Percentiles rank a stretch among this genome's conserved stretches.
Evolutionary conservation across 2,113 vertebrate species (phyloP).

Genomic region (Varanus komodoensis): DNA sequence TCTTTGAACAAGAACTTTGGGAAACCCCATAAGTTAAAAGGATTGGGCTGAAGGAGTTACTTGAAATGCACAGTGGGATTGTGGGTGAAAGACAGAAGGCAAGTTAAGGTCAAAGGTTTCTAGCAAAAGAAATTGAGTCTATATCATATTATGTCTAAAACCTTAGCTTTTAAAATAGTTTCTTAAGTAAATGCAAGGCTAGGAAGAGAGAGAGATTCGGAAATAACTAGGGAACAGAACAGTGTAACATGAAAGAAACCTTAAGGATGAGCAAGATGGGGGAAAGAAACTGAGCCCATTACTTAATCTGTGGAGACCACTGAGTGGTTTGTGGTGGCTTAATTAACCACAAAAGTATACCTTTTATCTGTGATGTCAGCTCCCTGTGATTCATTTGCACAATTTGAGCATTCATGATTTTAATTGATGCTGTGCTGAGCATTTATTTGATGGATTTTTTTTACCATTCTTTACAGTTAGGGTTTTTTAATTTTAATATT

Average conservation of each 20-base stretch:
- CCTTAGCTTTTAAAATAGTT: constrained; percentile 4
- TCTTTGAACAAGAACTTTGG: accelerated
- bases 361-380: background rate
- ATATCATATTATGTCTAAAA: background rate
- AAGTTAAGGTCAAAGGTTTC: background rate
- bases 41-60: background rate
- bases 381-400: constrained; percentile 44
- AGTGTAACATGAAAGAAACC: background rate
- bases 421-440: background rate
- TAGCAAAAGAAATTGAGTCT: background rate
- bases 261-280: background rate
- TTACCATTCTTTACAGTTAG: too few species aligned
- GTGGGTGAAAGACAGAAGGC: background rate
- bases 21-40: background rate
- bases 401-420: constrained; percentile 17
- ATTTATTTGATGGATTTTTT: too few species aligned
- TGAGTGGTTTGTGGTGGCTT: background rate
- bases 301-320: background rate
- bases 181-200: background rate
- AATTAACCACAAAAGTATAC: constrained; percentile 16
- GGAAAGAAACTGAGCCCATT: accelerated
- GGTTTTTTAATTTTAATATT: too few species aligned
- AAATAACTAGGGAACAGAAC: background rate
- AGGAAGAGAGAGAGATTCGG: background rate
- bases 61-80: background rate